These are phyloP conservation scores for Machimus rusticus DNA, from an alignment of 2,888 invertebrate species.

Conservation along the genomic window DNA sequence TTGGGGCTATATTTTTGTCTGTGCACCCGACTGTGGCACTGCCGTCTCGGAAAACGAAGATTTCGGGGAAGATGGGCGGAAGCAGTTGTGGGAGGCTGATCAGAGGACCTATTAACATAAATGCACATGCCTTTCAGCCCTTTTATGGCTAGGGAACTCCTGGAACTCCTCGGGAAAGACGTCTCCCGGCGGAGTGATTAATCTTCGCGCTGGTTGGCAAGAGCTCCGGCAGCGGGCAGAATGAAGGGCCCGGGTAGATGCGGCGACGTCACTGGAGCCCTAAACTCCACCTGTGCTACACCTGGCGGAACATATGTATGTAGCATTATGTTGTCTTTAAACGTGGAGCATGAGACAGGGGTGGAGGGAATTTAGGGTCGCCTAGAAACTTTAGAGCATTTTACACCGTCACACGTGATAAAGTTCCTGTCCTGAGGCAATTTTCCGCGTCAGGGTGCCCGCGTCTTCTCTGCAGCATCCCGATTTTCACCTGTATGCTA, in stretches of 20 bases:
- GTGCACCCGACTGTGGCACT: background rate
- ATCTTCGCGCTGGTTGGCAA: background rate
- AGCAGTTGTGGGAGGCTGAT: background rate
- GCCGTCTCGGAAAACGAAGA: background rate
- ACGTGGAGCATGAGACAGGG: background rate
- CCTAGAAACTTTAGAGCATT: constrained; percentile 27
- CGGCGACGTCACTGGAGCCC: background rate
- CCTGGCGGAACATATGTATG: background rate
- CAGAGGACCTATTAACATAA: background rate
- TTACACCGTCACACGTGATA: constrained; percentile 40
- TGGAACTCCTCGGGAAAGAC: background rate
- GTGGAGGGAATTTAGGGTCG: background rate
- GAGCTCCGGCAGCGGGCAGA: background rate
- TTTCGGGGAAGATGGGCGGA: background rate
- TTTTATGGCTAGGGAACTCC: background rate
- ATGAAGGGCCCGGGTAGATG: background rate
- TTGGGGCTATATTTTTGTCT: background rate
- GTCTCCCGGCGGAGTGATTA: background rate
- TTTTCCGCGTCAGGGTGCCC: constrained; percentile 13
- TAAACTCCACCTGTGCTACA: constrained; percentile 15
- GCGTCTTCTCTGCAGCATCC: background rate
- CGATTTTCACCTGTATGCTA: background rate
- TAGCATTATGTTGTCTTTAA: background rate
- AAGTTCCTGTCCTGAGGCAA: constrained; percentile 34
- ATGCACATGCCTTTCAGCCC: background rate